These are phyloP conservation scores for Meloe dianella DNA, from an alignment of 2,888 invertebrate species.

Conservation along the genomic window DNA sequence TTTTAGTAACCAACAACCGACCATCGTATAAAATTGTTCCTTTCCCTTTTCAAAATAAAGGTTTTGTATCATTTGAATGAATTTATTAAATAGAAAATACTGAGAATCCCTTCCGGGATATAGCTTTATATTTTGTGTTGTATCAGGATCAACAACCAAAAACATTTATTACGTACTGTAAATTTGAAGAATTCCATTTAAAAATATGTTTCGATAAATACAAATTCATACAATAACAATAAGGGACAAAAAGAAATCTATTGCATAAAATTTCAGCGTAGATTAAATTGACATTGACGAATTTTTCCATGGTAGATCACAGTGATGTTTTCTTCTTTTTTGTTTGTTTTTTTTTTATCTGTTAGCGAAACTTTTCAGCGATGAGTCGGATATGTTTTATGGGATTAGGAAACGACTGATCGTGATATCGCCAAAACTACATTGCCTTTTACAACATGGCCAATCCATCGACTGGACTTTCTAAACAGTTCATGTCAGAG, in stretches of 20 bases:
- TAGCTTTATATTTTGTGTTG: background rate
- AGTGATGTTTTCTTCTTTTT: background rate
- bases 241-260: background rate
- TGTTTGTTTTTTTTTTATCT: background rate
- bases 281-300: slow-evolving; percentile 4
- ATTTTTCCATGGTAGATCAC: background rate
- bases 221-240: background rate
- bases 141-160: background rate
- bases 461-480: slow-evolving; percentile 18
- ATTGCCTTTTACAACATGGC: slow-evolving; percentile 12
- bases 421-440: slow-evolving; percentile 27
- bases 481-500: slow-evolving; percentile 6
- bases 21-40: slow-evolving; percentile 15
- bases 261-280: background rate
- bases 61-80: slow-evolving; percentile 30
- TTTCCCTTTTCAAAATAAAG: slow-evolving; percentile 14
- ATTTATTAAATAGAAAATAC: slow-evolving; percentile 24
- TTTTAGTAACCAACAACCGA: slow-evolving; percentile 2
- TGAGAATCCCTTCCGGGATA: slow-evolving; percentile 22
- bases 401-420: slow-evolving; percentile 27
- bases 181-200: background rate
- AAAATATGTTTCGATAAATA: background rate
- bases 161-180: slow-evolving; percentile 4
- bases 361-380: background rate
- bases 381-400: slow-evolving; percentile 27